These are phyloP conservation scores for Biston stratarius DNA, from an alignment of 2,888 invertebrate species.

Conservation along the genomic window DNA sequence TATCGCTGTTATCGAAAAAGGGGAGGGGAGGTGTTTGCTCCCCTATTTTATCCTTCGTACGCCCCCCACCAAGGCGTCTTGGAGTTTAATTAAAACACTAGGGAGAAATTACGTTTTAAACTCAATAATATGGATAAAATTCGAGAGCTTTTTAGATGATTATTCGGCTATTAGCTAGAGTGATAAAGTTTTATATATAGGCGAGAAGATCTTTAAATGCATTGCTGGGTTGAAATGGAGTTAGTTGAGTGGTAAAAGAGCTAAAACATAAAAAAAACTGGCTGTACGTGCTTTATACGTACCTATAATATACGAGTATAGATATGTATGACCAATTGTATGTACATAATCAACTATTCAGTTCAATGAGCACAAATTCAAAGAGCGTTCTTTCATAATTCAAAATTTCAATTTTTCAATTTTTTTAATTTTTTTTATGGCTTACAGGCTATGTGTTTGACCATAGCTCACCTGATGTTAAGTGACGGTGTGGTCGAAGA, in stretches of 20 bases:
- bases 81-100: slow-evolving; percentile 59
- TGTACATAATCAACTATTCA: too few relatives aligned
- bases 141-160: slow-evolving; percentile 38
- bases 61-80: slow-evolving; percentile 13
- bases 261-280: too few relatives aligned
- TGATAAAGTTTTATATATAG: slow-evolving; percentile 35
- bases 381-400: too few relatives aligned
- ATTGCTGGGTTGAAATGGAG: slow-evolving; percentile 3
- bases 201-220: slow-evolving; percentile 20
- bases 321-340: too few relatives aligned
- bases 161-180: slow-evolving; percentile 35
- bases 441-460: too few relatives aligned
- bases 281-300: too few relatives aligned
- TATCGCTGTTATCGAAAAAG: slow-evolving; percentile 33
- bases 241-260: slow-evolving; percentile 7
- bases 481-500: too few relatives aligned
- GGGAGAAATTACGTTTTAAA: slow-evolving; percentile 52
- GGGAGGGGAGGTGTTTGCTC: slow-evolving; percentile 6
- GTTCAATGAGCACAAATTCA: too few relatives aligned
- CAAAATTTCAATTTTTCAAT: too few relatives aligned
- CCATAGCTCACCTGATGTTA: too few relatives aligned
- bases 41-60: slow-evolving; percentile 19
- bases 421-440: too few relatives aligned
- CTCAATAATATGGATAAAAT: slow-evolving; percentile 49
- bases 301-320: too few relatives aligned